These are phyloP conservation scores for Eumacrocentrus americanus DNA, from an alignment of 2,888 invertebrate genomes.

Conservation along the genomic window DNA sequence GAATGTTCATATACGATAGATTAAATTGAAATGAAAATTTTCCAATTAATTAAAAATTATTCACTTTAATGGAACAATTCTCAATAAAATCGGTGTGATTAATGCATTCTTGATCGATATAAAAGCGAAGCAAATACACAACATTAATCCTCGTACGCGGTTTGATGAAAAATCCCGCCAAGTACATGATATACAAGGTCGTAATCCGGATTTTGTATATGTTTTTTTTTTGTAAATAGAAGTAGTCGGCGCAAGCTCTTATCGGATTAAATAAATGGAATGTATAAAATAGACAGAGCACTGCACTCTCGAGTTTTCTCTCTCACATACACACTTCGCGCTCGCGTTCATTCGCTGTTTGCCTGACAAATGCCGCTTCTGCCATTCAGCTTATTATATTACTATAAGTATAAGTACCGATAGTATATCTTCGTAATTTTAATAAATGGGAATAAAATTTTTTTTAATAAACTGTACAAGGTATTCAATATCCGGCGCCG, in stretches of 20 bases:
- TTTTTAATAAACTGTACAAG: background rate
- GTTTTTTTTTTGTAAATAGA: too few relatives aligned
- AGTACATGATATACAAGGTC: too few relatives aligned
- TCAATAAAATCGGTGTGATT: too few relatives aligned
- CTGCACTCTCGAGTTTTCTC: background rate
- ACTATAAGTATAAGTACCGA: background rate
- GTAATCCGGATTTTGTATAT: too few relatives aligned
- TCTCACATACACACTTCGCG: background rate
- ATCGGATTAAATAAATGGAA: background rate
- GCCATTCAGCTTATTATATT: background rate
- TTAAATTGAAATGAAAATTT: too few relatives aligned
- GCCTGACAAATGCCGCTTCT: background rate
- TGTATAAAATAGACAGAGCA: background rate
- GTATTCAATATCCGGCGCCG: background rate
- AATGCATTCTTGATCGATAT: too few relatives aligned
- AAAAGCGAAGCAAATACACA: too few relatives aligned
- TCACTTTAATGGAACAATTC: too few relatives aligned
- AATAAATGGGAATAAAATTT: background rate
- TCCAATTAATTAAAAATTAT: too few relatives aligned
- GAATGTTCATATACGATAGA: too few relatives aligned
- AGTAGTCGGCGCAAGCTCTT: background rate
- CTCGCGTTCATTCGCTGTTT: background rate
- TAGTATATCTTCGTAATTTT: background rate
- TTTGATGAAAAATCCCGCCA: too few relatives aligned
- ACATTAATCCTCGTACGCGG: too few relatives aligned